Percentiles rank a stretch among this genome's conserved stretches.
Conservation (phyloP, 1,140 invertebrate genomes). For the Apis laboriosa region DNA sequence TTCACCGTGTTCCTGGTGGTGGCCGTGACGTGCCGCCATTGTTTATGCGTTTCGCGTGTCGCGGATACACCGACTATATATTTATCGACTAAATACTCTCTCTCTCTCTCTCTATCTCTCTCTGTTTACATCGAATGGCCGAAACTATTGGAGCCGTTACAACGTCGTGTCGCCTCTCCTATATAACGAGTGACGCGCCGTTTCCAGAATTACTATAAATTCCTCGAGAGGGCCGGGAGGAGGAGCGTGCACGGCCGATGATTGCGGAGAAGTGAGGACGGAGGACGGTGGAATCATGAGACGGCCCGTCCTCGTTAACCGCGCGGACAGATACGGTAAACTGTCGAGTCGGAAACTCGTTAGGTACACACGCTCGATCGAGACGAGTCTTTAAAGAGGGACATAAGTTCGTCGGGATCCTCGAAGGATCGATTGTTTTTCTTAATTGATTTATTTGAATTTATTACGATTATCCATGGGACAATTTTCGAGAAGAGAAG, state of each 20-base stretch:
- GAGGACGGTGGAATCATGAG: conserved; percentile 24
- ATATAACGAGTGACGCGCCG: conserved; percentile 9
- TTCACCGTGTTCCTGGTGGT: conserved; percentile 29
- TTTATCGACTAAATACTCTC: conserved; percentile 3
- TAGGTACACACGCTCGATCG: neutral
- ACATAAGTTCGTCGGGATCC: neutral
- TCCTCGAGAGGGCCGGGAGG: neutral
- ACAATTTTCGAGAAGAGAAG: neutral
- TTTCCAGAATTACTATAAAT: conserved; percentile 40
- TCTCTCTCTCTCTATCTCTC: too few species aligned
- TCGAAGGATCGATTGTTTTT: too few species aligned
- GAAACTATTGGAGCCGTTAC: conserved; percentile 15
- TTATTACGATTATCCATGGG: too few species aligned
- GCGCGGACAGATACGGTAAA: neutral
- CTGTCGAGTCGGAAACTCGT: conserved; percentile 22
- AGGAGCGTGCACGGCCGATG: neutral
- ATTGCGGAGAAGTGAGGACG: neutral
- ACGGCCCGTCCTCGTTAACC: conserved; percentile 21
- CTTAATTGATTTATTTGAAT: too few species aligned
- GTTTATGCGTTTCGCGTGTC: conserved; percentile 35
- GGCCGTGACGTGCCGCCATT: conserved; percentile 27
- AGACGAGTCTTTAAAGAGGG: neutral
- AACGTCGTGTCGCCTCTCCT: neutral
- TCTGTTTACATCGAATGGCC: conserved; percentile 1
- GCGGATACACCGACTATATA: neutral